Evolutionary conservation across 1,140 invertebrate species (phyloP).

Genomic region (Whitmania pigra): DNA sequence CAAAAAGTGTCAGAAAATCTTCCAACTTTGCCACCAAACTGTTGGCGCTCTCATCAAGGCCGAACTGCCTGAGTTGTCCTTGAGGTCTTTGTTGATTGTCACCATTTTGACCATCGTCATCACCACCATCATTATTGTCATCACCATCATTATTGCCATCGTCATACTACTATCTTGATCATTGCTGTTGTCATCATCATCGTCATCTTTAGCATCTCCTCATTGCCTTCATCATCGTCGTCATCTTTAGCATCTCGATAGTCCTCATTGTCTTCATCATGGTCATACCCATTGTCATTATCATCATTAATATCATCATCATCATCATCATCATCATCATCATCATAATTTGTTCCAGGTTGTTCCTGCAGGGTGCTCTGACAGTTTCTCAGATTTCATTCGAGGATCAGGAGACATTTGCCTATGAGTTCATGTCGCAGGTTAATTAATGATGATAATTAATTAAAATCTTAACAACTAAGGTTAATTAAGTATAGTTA

Average conservation of each 20-base stretch:
- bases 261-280: no score
- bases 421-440: slow-evolving; percentile 96
- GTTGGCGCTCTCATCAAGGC: slow-evolving; percentile 84
- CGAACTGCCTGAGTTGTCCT: slow-evolving; percentile 70
- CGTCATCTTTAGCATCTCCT: no score
- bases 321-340: no score
- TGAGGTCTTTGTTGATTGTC: slow-evolving; percentile 37
- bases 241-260: no score
- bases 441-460: slow-evolving; percentile 39
- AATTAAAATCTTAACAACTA: background rate
- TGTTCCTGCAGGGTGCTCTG: slow-evolving; percentile 82
- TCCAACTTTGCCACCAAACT: slow-evolving; percentile 90
- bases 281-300: no score
- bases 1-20: slow-evolving; percentile 94
- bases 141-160: no score
- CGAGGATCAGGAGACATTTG: slow-evolving; percentile 85
- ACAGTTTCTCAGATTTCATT: slow-evolving; percentile 82
- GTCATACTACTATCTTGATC: no score
- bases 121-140: no score
- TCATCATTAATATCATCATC: no score
- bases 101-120: background rate
- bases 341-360: slow-evolving; percentile 40
- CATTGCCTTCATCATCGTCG: no score
- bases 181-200: no score
- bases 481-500: background rate